Base-by-base conservation (phyloP, 2,797 vertebrate species). In the Peromyscus aztecus region DNA sequence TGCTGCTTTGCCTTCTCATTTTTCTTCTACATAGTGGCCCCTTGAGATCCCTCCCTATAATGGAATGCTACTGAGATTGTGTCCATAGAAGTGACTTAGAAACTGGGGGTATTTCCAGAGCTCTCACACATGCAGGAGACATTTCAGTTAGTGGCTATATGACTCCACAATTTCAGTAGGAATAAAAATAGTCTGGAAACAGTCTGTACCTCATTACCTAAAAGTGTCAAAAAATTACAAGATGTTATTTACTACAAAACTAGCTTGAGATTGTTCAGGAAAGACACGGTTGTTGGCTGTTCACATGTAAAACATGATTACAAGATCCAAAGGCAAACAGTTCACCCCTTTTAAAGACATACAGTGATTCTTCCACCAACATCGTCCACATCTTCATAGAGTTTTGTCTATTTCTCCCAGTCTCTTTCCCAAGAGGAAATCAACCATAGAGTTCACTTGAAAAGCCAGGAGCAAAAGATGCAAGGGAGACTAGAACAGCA, bases 301-400 rank as follows among this genome's bases (percentile, higher is more conserved):
- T 91, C n/a, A 83, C 59, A 27, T 75, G 92, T 78, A 96, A 95
- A 94, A 91, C 23, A 85, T 23, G 34, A 85, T 61, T 16, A 57
- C 29, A 31, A 24, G 75, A 89, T 23, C 67, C 3, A 19, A 93
- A 95, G 40, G 89, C 6, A 40, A 10, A 34, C 69, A n/a, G 5
- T 88, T 40, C 49, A 13, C 71, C 6, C 69, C 82, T 89, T 93
- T 95, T 73, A 52, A 16, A 89, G 90, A 46, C 16, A 43, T 6
- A 21, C 19, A 29, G 43, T 71, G 71, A 85, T 29, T 52, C 37
- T 7, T 6, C 63, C 52, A 24, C 40, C 8, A 27, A 55, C 31
- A 75, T 19, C 27, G 37, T 37, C 9, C 8, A 40, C 13, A n/a
- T 80, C 63, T 90, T 76, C 24, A 2, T 27, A 77, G n/a, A n/a